These are phyloP conservation scores for Lucilia cuprina DNA, from an alignment of 1,140 invertebrate genomes.

Conservation along the genomic window DNA sequence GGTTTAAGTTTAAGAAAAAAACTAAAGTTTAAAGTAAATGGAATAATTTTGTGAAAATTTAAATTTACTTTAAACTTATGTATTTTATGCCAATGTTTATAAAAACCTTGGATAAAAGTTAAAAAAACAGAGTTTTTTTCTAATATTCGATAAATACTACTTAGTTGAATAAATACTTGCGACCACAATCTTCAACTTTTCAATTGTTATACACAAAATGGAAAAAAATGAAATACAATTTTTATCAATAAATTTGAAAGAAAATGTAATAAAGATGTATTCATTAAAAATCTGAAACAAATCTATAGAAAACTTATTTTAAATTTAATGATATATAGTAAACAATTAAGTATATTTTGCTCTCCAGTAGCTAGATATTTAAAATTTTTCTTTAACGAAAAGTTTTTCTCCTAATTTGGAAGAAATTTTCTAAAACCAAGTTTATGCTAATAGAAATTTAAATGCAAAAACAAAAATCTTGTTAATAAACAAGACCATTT, in stretches of 20 bases:
- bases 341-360: too few relatives aligned
- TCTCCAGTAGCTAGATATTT: too few relatives aligned
- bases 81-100: too few relatives aligned
- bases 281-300: too few relatives aligned
- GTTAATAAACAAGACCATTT: too few relatives aligned
- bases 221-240: background rate
- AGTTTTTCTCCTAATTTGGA: too few relatives aligned
- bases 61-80: too few relatives aligned
- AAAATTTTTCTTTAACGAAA: too few relatives aligned
- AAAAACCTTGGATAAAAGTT: background rate
- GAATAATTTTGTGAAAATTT: background rate
- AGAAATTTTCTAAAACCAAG: too few relatives aligned
- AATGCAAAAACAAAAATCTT: background rate
- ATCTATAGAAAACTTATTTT: too few relatives aligned
- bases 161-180: slow-evolving; percentile 6
- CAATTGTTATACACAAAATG: background rate
- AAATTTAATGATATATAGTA: too few relatives aligned
- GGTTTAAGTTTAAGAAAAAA: background rate
- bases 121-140: background rate
- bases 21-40: background rate
- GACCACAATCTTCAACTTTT: background rate
- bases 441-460: background rate
- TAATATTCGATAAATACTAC: slow-evolving; percentile 2
- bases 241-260: background rate
- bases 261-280: background rate